Percentiles rank a stretch among this genome's conserved stretches.
Conservation (phyloP, 1,140 invertebrate species). For the Heliconius melpomene region DNA sequence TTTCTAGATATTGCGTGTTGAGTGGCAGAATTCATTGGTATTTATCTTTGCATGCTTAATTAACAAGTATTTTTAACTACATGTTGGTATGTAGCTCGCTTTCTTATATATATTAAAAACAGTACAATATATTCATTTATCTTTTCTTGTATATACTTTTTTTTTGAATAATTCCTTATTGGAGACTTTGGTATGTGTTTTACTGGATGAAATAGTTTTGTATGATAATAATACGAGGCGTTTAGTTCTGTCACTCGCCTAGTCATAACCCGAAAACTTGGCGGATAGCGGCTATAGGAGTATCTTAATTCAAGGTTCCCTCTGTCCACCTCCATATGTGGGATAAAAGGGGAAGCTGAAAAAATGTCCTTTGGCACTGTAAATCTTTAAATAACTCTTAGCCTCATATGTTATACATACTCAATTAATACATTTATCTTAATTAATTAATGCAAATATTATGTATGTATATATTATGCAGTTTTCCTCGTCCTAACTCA, state of each 20-base stretch:
- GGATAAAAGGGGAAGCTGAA: too few relatives aligned
- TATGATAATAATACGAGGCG: background rate
- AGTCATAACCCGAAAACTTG: background rate
- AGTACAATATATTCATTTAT: too few relatives aligned
- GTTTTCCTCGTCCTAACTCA: slow-evolving; percentile 14
- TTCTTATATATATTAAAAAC: background rate
- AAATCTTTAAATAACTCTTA: too few relatives aligned
- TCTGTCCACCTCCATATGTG: background rate
- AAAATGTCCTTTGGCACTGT: too few relatives aligned
- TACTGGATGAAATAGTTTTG: too few relatives aligned
- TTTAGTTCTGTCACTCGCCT: background rate
- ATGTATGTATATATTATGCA: slow-evolving; percentile 18
- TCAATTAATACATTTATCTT: slow-evolving; percentile 2
- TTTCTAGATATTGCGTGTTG: too few relatives aligned
- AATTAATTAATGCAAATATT: slow-evolving; percentile 9
- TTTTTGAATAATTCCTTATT: too few relatives aligned
- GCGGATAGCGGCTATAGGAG: background rate
- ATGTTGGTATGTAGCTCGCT: background rate
- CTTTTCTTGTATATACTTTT: too few relatives aligned
- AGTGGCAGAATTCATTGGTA: too few relatives aligned
- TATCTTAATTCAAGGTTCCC: background rate
- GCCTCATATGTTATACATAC: background rate
- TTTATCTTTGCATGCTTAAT: slow-evolving; percentile 3
- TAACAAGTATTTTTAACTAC: background rate
- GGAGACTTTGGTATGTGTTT: too few relatives aligned